Conservation (phyloP, 2,888 invertebrate genomes). For the Mythimna pallens region DNA sequence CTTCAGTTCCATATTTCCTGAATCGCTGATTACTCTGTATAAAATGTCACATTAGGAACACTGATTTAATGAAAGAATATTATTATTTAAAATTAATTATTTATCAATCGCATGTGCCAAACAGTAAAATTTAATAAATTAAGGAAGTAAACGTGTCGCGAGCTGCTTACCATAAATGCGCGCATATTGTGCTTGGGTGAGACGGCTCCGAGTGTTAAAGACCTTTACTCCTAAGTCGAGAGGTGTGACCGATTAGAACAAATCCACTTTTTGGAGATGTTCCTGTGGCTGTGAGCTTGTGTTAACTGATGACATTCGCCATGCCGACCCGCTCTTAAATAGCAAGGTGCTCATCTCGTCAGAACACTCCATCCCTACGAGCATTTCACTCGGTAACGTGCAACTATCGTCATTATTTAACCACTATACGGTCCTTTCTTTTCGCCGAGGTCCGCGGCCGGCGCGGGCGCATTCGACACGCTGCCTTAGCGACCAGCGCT, state of each 20-base stretch:
- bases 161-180: conserved; percentile 88
- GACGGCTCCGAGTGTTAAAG: conserved; percentile 68
- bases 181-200: conserved; percentile 85
- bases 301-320: conserved; percentile 90
- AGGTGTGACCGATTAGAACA: conserved; percentile 72
- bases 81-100: conserved; percentile 43
- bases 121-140: conserved; percentile 66
- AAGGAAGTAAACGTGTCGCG: conserved; percentile 67
- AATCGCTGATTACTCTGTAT: conserved; percentile 60
- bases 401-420: conserved; percentile 90
- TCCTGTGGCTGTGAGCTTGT: conserved; percentile 83
- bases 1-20: conserved; percentile 72
- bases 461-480: conserved; percentile 82
- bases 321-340: conserved; percentile 89
- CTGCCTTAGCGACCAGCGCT: conserved; percentile 81
- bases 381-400: conserved; percentile 88
- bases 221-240: conserved; percentile 74
- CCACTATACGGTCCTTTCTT: conserved; percentile 88
- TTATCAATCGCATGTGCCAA: conserved; percentile 80
- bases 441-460: conserved; percentile 82
- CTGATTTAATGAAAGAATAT: conserved; percentile 44
- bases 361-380: conserved; percentile 89
- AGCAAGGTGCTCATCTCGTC: conserved; percentile 89
- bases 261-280: conserved; percentile 83
- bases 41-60: conserved; percentile 62